A percentile compares a stretch with the other conserved stretches of the same genome.
Evolutionary conservation across 2,113 vertebrate species (phyloP).

Genomic region (Coryphaenoides rupestris): DNA sequence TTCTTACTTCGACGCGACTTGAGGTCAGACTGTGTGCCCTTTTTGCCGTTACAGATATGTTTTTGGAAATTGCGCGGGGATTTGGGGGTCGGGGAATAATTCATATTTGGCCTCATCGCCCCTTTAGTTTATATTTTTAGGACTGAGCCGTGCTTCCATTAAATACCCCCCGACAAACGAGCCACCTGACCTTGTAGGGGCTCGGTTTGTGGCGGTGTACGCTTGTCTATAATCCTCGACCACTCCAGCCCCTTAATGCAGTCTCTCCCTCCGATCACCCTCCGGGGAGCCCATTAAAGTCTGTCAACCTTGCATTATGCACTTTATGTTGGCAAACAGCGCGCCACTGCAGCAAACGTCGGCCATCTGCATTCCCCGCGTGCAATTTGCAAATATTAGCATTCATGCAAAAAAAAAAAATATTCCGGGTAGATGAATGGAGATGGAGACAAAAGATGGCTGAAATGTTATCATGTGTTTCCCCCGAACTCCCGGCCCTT

Average conservation of each 20-base stretch:
- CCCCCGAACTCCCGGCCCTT: slow-evolving; percentile 32
- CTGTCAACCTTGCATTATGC: slow-evolving; percentile 41
- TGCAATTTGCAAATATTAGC: slow-evolving; percentile 64
- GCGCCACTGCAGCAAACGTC: slow-evolving; percentile 43
- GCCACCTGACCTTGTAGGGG: too few species aligned
- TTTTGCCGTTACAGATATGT: too few species aligned
- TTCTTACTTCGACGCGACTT: too few species aligned
- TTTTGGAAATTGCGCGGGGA: too few species aligned
- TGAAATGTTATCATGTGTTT: slow-evolving; percentile 45
- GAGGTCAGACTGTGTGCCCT: too few species aligned
- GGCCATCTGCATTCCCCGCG: slow-evolving; percentile 38
- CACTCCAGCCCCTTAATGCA: slow-evolving; percentile 4
- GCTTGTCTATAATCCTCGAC: too few species aligned
- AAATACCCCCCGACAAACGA: too few species aligned
- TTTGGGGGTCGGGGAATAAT: too few species aligned
- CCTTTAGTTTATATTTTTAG: too few species aligned
- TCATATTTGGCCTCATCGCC: too few species aligned
- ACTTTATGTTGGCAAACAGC: slow-evolving; percentile 39
- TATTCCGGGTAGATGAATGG: slow-evolving; percentile 52
- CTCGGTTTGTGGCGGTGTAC: too few species aligned
- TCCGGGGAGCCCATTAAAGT: slow-evolving; percentile 6
- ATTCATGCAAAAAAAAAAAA: slow-evolving; percentile 61
- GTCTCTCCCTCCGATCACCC: slow-evolving; percentile 26
- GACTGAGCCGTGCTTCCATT: too few species aligned
- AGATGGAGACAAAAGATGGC: slow-evolving; percentile 38